A percentile compares a stretch with the other conserved stretches of the same genome.
Conservation (phyloP, 2,888 invertebrate genomes). For the Drosophila mimica region DNA sequence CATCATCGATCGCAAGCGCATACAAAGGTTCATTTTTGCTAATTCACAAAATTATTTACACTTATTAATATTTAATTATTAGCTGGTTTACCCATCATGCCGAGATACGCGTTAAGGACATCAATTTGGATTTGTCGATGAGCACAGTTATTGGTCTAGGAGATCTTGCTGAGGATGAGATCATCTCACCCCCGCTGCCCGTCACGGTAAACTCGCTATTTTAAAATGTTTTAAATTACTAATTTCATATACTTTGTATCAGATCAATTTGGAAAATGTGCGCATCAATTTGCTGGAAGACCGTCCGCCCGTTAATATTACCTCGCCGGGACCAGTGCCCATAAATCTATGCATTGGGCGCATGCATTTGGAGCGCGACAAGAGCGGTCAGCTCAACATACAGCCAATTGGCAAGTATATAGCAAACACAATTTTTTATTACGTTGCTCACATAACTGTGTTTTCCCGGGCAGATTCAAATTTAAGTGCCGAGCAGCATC, state of each 20-base stretch:
- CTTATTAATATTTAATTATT: neutral
- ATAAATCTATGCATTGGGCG: slow-evolving; percentile 90
- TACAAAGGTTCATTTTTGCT: slow-evolving; percentile 72
- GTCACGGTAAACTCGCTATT: slow-evolving; percentile 87
- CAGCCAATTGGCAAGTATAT: slow-evolving; percentile 86
- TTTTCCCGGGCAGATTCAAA: slow-evolving; percentile 54
- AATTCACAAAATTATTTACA: neutral
- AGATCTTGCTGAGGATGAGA: slow-evolving; percentile 95
- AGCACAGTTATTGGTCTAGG: slow-evolving; percentile 92
- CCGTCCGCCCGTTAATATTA: slow-evolving; percentile 91
- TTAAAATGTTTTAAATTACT: neutral
- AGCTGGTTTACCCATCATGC: slow-evolving; percentile 86
- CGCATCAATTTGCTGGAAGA: slow-evolving; percentile 92
- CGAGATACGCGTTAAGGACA: slow-evolving; percentile 88
- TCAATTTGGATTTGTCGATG: slow-evolving; percentile 90
- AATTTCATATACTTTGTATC: neutral
- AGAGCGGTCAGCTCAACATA: slow-evolving; percentile 90
- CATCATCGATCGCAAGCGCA: slow-evolving; percentile 82
- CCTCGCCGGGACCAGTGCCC: slow-evolving; percentile 93
- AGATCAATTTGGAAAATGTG: slow-evolving; percentile 91
- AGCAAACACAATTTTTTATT: fast-evolving
- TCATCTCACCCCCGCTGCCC: slow-evolving; percentile 91
- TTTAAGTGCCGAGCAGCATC: slow-evolving; percentile 47
- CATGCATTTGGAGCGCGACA: slow-evolving; percentile 89
- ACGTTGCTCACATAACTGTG: neutral